These are phyloP conservation scores for Molossus molossus DNA, from an alignment of 2,797 vertebrate species.

Conservation along the genomic window DNA sequence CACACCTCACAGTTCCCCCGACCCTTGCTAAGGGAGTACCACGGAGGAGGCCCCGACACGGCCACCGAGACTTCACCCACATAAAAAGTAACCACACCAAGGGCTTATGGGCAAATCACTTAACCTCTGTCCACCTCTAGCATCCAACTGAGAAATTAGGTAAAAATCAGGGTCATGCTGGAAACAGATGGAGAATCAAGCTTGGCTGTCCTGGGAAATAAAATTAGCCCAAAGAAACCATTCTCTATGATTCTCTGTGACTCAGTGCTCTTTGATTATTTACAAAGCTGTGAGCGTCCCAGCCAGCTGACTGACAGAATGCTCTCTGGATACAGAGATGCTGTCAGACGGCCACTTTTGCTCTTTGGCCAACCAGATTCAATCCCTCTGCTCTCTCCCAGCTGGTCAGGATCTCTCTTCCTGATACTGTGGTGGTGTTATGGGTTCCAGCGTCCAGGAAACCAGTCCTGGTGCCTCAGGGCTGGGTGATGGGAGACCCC, in stretches of 20 bases:
- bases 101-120: not conserved
- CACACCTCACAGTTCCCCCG: not conserved
- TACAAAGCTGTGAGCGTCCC: not conserved
- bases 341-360: not conserved
- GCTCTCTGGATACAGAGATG: not conserved
- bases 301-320: not conserved
- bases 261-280: slow-evolving; percentile 48
- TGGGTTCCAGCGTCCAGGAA: not conserved
- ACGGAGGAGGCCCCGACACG: not conserved
- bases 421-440: not conserved
- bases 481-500: not conserved
- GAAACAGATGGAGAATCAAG: slow-evolving; percentile 63
- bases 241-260: not conserved
- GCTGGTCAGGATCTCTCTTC: not conserved
- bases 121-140: slow-evolving; percentile 47
- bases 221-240: slow-evolving; percentile 62
- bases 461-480: not conserved
- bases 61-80: not conserved
- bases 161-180: slow-evolving; percentile 50
- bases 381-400: not conserved
- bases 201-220: slow-evolving; percentile 54
- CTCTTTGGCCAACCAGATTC: not conserved
- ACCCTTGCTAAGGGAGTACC: not conserved
- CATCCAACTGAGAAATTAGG: slow-evolving; percentile 55
- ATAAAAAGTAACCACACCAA: not conserved